Percentiles rank a stretch among this genome's conserved stretches.
These are phyloP conservation scores for Zaprionus africanus DNA, from an alignment of 1,140 invertebrate genomes.

Conservation along the genomic window DNA sequence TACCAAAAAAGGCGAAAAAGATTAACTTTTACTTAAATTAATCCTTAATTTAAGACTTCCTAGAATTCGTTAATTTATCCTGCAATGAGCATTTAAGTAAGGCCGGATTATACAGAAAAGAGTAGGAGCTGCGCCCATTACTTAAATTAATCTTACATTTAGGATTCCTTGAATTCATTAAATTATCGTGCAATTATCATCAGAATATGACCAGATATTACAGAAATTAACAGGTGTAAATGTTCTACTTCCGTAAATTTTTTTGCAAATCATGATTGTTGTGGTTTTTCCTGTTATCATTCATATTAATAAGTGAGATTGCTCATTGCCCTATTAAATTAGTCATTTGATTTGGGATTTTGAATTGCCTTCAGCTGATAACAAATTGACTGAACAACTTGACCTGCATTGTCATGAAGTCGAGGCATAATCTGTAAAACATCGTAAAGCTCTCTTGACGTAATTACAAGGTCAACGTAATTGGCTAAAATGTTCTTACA, in stretches of 20 bases:
- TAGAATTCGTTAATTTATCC: too few relatives aligned
- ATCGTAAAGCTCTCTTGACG: slow-evolving; percentile 23
- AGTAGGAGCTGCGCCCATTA: too few relatives aligned
- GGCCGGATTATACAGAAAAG: too few relatives aligned
- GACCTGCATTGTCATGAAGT: slow-evolving; percentile 23
- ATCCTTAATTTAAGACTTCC: too few relatives aligned
- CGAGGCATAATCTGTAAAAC: background rate
- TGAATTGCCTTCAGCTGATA: slow-evolving; percentile 6
- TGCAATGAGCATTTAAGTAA: too few relatives aligned
- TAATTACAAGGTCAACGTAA: slow-evolving; percentile 42
- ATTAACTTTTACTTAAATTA: too few relatives aligned
- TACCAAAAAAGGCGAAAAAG: too few relatives aligned
- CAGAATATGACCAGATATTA: too few relatives aligned
- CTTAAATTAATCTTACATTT: too few relatives aligned
- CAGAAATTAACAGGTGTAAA: too few relatives aligned
- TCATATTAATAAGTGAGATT: background rate
- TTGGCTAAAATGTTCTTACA: slow-evolving; percentile 35
- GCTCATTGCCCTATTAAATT: slow-evolving; percentile 1
- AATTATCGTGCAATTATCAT: too few relatives aligned
- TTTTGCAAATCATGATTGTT: slow-evolving; percentile 23
- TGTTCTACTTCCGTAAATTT: slow-evolving; percentile 2
- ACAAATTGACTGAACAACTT: slow-evolving; percentile 6
- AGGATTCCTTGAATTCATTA: too few relatives aligned
- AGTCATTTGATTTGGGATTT: slow-evolving; percentile 16
- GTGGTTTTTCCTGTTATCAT: slow-evolving; percentile 16